These are phyloP conservation scores for Poecilia gillii DNA, from an alignment of 2,797 vertebrate species.

Conservation along the genomic window DNA sequence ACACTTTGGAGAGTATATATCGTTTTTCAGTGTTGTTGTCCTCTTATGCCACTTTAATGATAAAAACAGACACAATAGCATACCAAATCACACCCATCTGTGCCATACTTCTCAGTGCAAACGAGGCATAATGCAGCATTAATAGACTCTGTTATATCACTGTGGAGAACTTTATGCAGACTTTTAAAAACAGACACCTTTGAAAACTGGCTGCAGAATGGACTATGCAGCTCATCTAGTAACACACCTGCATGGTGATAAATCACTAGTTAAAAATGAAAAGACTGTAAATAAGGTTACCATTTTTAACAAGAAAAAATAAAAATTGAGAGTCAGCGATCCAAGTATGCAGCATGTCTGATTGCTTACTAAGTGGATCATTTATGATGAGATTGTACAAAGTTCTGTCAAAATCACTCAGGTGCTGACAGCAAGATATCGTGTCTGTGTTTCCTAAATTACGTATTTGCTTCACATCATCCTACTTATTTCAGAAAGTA, in stretches of 20 bases:
- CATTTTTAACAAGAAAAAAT: neutral
- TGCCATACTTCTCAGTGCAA: neutral
- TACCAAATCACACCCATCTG: neutral
- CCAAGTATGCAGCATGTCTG: neutral
- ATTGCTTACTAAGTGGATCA: neutral
- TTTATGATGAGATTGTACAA: neutral
- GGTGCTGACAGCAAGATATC: slow-evolving; percentile 1
- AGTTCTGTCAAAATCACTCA: slow-evolving; percentile 12
- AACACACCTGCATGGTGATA: neutral
- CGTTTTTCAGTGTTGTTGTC: neutral
- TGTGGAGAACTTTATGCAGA: neutral
- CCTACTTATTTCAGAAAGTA: neutral
- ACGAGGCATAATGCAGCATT: neutral
- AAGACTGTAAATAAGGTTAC: neutral
- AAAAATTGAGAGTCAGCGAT: neutral
- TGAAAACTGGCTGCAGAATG: neutral
- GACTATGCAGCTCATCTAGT: neutral
- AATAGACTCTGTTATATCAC: neutral
- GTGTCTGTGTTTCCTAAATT: neutral
- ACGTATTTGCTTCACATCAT: neutral
- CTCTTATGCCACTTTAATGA: neutral
- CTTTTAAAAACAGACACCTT: neutral
- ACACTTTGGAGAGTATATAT: neutral
- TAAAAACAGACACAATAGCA: neutral
- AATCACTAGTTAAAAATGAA: neutral